Base-by-base conservation (phyloP, 2,113 vertebrate species). In the Clarias batrachus region DNA sequence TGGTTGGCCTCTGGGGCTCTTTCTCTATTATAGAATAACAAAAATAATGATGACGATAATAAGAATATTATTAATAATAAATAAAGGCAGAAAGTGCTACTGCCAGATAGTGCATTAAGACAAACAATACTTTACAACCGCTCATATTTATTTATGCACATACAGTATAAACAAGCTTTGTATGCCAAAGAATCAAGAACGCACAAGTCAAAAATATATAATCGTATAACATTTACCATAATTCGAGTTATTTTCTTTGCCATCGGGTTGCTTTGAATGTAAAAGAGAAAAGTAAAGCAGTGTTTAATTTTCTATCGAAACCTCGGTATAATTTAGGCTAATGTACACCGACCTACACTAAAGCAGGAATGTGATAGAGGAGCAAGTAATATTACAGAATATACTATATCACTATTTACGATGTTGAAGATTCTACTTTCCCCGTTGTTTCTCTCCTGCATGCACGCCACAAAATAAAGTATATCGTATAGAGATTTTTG, bases 41-140 rank as follows among this genome's bases (percentile, higher is more conserved):
- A 66, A 66, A 27, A 33, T 17, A 70, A 16, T 2, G 12, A 73
- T 30, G 82, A 62, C 13, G 65, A 77, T 48, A 70, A 23, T 12
- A 27, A n/a, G 1, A 27, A n/a, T 16, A 65, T 2, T 9, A 71
- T 3, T 37, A 21, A 33, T 52, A 80, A 82, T 59, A 63, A 74
- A 81, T 52, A 70, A 48, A 74, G 80, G 76, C 86, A 84, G 73
- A 86, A 70, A 88, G 71, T 82, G 82, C 78, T 30, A 76, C 87
- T 79, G 71, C 82, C 86, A 21, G 57, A 79, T 86, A 88, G 84
- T 86, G 86, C 84, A 79, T 82, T 77, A 65, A 87, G 65, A 89
- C 89, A 85, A 84, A 85, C 77, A 37, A 80, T 88, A 74, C 68
- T 85, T 83, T 83, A 89, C 84, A 89, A 63, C 76, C 23, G 41